These are phyloP conservation scores for Pardalotus punctatus DNA, from an alignment of 2,113 vertebrate genomes.

Conservation along the genomic window DNA sequence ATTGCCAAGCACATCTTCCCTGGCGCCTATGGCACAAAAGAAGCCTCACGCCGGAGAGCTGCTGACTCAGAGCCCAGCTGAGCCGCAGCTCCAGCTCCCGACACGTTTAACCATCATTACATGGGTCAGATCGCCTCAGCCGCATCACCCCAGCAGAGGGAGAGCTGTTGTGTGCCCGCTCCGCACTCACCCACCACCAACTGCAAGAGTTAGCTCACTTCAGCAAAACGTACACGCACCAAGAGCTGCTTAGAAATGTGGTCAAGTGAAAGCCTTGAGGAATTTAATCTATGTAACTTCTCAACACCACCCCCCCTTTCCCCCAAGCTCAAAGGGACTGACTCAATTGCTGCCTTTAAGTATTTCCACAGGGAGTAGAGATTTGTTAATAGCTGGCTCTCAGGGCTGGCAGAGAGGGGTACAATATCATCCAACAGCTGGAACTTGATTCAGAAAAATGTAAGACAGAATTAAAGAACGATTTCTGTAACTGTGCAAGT, in stretches of 20 bases:
- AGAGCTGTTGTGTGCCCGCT: accelerated
- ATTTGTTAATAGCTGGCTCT: constrained; percentile 8
- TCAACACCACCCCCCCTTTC: neutral
- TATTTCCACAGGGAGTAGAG: neutral
- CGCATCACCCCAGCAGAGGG: neutral
- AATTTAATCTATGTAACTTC: neutral
- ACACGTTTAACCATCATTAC: constrained; percentile 22
- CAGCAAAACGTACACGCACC: neutral
- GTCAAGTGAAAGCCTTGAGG: neutral
- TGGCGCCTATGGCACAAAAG: neutral
- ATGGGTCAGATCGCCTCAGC: neutral
- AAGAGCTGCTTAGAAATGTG: neutral
- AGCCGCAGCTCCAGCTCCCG: neutral
- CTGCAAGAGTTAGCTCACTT: neutral
- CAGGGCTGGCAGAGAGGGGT: neutral
- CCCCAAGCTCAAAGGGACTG: neutral
- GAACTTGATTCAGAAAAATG: neutral
- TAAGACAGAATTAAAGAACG: constrained; percentile 20
- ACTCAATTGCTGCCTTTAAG: neutral
- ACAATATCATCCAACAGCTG: constrained; percentile 12
- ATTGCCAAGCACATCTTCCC: neutral
- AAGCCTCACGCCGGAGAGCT: neutral
- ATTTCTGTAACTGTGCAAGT: constrained; percentile 36
- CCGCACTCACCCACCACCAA: neutral
- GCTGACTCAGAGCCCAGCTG: constrained; percentile 23